Base-by-base conservation (phyloP, 2,888 invertebrate species). In the Drosophila eohydei region DNA sequence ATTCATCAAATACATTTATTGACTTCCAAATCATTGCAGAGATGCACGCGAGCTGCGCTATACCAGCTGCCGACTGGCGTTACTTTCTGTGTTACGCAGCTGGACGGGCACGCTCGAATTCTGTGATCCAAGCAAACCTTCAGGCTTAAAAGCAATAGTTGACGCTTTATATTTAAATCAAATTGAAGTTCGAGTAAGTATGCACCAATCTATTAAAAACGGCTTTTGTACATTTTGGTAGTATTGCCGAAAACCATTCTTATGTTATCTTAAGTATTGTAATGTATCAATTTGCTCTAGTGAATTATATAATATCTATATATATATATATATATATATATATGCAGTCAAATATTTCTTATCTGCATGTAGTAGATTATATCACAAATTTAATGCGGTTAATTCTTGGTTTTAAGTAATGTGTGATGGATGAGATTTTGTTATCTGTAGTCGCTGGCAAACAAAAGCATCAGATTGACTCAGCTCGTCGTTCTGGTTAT, bases 51-150 rank as follows among this genome's bases (percentile, higher is more conserved):
- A 98, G 89, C 94, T 96, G 91, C 95, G 96, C 84, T 97, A 97
- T 91, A 96, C 96, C 34, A 97, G 97, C 88, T 97, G 97, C 87
- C 95, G 97, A 68, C 93, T 97, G 70, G 97, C 97, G 14, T 93
- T 97, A 70, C 94, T 98, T 55, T 97, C 97, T 73, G 95, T 97
- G 67, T 93, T 98, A 71, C 95, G 98, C 72, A 98, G 98, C 79
- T 99, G 98, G 97, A 96, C 98, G 44, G 98, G 98, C 61, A 94
- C 97, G 74, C 93, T 97, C 68, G 97, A 97, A 93, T 97, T 97
- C 93, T 97, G 97, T 92, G 95, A 96, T 92, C 97, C 97, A 12
- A 94, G 94, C 82, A 95, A 95, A 90, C 93, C 95, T 69, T 96
- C 96, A 30, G 97, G 97, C 6, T 94, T 97, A 71, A 95, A 95